Evolutionary conservation across 1,140 invertebrate genomes (phyloP).

Genomic region (Liolophura sinensis): DNA sequence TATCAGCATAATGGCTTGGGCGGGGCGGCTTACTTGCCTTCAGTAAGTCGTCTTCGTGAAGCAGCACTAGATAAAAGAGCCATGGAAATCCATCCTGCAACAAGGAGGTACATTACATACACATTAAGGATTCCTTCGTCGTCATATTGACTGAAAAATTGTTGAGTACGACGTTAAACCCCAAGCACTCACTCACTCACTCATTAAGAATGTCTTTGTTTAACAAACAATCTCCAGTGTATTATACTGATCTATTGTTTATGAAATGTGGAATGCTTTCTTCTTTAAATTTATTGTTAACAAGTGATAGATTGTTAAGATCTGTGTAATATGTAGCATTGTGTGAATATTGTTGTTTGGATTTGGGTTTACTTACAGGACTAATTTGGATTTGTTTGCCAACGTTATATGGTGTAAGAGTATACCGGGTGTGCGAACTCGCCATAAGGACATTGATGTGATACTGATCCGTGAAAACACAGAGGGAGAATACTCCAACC

Average conservation of each 20-base stretch:
- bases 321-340: background rate
- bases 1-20: too few relatives aligned
- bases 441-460: conserved; percentile 91
- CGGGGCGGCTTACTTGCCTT: too few relatives aligned
- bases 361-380: conserved; percentile 56
- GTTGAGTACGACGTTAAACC: too few relatives aligned
- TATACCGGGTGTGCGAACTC: conserved; percentile 84
- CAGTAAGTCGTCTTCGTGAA: too few relatives aligned
- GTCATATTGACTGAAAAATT: too few relatives aligned
- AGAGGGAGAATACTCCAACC: conserved; percentile 97
- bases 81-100: too few relatives aligned
- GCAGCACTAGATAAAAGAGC: too few relatives aligned
- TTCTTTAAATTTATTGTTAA: background rate
- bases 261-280: background rate
- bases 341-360: conserved; percentile 1
- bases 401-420: conserved; percentile 97
- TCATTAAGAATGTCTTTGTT: background rate
- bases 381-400: conserved; percentile 90
- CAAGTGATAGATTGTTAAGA: background rate
- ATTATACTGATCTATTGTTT: background rate
- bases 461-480: conserved; percentile 98
- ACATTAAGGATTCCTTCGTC: too few relatives aligned
- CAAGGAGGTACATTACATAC: too few relatives aligned
- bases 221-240: background rate
- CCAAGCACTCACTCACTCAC: too few relatives aligned